Evolutionary conservation across 2,113 vertebrate genomes (phyloP), one percentile per base, ranked within the genome.

Genomic region (Barnardius zonarius): DNA sequence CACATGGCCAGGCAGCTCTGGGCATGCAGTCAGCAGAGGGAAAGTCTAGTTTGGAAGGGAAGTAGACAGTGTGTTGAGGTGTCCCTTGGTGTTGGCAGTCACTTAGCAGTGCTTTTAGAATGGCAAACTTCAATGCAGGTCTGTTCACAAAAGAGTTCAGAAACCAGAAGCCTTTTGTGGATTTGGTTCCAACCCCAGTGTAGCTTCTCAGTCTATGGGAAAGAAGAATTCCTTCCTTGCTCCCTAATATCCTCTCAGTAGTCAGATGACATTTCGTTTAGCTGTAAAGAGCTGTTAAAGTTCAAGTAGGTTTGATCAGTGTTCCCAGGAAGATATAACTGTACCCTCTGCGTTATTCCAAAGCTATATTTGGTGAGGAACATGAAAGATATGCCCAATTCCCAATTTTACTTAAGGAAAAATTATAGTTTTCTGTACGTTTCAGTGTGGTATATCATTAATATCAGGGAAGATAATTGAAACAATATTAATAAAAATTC

Each of bases 21-120:
- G 24, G 17, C 4, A 5, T 23, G 39, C 15, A 57, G 28, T 41
- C 48, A 63, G 33, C 7, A 0, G 0, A 44, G 25, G 39, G 10
- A 66, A 86, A 22, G 7, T 62, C 57, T 83, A 5, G 16, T 30
- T 66, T 62, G 13, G 64, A 86, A 17, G 3, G 41, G 20, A 85
- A 94, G 49, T 1, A 0, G 3, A 4, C 7, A 7, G 7, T 17
- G 17, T 51, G 44, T 5, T 2, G 22, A 74, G 20, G 37, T 30
- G 19, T 63, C 43, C 78, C 43, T 55, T 25, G 22, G 37, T 10
- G 12, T 52, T 7, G 35, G 35, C 46, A 59, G 18, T 43, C 54
- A 55, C 31, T 55, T 69, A 73, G 13, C 22, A 63, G 31, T 49
- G 20, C 17, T 64, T 68, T 88, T 44, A 63, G 24, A 44, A 35